Evolutionary conservation across 2,797 vertebrate species (phyloP), one percentile per base, ranked within the genome.

Genomic region (Microctenopoma steveboyesi): DNA sequence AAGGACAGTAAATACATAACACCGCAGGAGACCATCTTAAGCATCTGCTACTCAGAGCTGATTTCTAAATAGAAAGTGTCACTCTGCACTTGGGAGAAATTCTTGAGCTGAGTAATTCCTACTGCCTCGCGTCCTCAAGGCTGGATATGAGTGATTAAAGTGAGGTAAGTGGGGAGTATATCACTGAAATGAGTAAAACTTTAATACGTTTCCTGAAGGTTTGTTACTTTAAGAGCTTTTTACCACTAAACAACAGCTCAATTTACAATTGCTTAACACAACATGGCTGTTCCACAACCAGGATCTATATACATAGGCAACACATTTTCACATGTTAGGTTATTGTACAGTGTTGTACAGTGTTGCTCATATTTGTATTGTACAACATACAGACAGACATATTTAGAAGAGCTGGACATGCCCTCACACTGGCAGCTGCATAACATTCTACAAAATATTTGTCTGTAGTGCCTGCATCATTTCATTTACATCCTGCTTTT

Each of bases 81-180:
- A 58, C 64, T 52, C 47, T 27, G 57, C 52, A 64, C 72, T 60
- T 15, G 1, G 66, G 61, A 74, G 28, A 70, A 62, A 72, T 72
- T 85, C 58, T 53, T 54, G 4, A 66, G 57, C 68, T 67, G 74
- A 54, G 65, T 59, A 65, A 80, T 80, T 65, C 64, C 60, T 68
- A 42, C 33, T n/a, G 64, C 64, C 37, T 69, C 4, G 69, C 65
- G 55, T 66, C 58, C 69, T 64, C 9, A n/a, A 22, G 73, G 66
- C 16, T 15, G 55, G 66, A 78, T 52, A 47, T 68, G 64, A 42
- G 52, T 27, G 64, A 60, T 64, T 7, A 51, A 51, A 64, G 60
- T 33, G 33, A 70, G 35, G 25, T 15, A n/a, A 78, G 49, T 16
- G n/a, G 4, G 60, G 60, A 57, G 56, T 54, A 62, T 72, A 59